Evolutionary conservation across 35 echinoderm and acorn worm genomes (phyloP), one percentile per base, ranked within the genome.

Genomic region (Eucidaris tribuloides): DNA sequence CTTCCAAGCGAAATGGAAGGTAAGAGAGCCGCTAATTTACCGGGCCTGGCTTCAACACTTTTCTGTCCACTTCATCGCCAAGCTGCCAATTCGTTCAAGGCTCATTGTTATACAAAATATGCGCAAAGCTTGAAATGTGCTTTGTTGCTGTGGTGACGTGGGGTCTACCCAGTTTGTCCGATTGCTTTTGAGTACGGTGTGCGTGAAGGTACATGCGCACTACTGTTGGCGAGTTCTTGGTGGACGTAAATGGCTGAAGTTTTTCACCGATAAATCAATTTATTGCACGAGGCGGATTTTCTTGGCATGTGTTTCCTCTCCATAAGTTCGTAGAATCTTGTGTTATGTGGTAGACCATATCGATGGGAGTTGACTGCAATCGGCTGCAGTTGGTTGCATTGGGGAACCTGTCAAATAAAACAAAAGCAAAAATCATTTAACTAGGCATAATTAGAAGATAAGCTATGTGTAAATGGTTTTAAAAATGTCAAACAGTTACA

Each of bases 41-140:
- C 94, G 49, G n/a, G n/a, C 90, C 90, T 4, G 74, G 82, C 71
- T 61, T 86, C 31, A 97, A 19, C 34, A 86, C 79, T 20, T 80
- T 58, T 45, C 83, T 64, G 2, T 59, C 56, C 4, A 48, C 45
- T 38, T 92, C 60, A 3, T 92, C 46, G 20, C 85, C 94, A n/a
- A 3, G 40, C 22, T 65, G 60, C 56, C 0, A 97, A 60, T 65
- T 97, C 94, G 52, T 97, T 85, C 36, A 92, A 59, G n/a, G n/a
- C 43, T 97, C 94, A 77, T 97, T 92, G 62, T 97, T n/a, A n/a
- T 97, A 18, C 92, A 89, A 82, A 97, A 97, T 45, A 97, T 97
- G 52, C 89, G 23, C 49, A 97, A 39, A 27, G 85, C 94, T 41
- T 92, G 89, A 66, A 97, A 97, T 33, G 94, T 97, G n/a, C 79